Evolutionary conservation across 2,113 vertebrate species (phyloP), one percentile per base, ranked within the genome.

Genomic region (Scytalopus superciliaris): DNA sequence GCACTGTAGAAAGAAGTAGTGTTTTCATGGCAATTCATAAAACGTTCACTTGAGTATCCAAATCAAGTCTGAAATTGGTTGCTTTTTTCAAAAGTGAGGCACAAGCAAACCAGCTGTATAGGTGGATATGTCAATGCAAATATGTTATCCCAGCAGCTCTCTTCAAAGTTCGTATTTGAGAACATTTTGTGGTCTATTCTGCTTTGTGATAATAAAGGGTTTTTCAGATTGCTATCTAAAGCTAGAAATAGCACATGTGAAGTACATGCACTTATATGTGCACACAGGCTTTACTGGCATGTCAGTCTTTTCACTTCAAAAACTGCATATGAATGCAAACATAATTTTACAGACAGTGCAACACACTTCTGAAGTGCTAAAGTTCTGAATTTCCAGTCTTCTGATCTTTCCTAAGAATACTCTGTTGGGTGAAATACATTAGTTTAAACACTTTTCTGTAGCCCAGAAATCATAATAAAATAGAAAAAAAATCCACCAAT

Each of bases 11-110:
- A 94, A 66, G 56, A 87, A 89, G 39, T 15, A 89, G 35, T 55
- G 19, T 53, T 77, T 80, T 81, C 74, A 45, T 68, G 35, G 60
- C 94, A 96, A 92, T 42, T 89, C 70, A 84, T 84, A 93, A 73
- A 93, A 91, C 68, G 15, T 77, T 44, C 47, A n/a, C 39, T 89
- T 96, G 24, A 33, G 21, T 59, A 68, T 77, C 31, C 79, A 94
- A 93, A 93, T 78, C 37, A 70, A 94, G 23, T 69, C 67, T 89
- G 57, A 97, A 92, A 62, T 69, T n/a, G 18, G 7, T 72, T 86
- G 9, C 42, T 96, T 92, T 81, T 92, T 78, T 74, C 60, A 91
- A 70, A 78, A 56, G 4, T 47, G 62, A 94, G 49, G 10, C 84
- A 66, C 6, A 64, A 45, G 57, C 12, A n/a, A 75, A 56, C 7